Evolutionary conservation across 2,797 vertebrate species (phyloP), one percentile per base, ranked within the genome.

Genomic region (Danio tinwini): DNA sequence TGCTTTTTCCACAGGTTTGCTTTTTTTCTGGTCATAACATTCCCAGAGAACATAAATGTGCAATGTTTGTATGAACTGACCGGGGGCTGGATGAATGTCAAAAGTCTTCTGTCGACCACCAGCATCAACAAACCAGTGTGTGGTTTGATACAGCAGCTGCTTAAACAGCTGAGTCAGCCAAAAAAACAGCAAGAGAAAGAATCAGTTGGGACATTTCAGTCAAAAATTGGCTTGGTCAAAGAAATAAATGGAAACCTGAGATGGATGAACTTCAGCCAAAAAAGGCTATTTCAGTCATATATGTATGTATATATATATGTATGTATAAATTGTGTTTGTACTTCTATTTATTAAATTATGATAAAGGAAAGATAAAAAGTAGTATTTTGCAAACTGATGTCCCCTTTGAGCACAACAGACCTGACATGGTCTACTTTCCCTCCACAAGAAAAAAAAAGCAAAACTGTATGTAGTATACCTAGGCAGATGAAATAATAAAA

Each of bases 111-210:
- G 70, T 58, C 17, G 19, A 37, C 55, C 42, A 59, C 21, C 9
- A 59, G n/a, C 42, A 9, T 59, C 55, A 73, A 59, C 42, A 16
- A 45, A 11, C 17, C 29, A 17, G 16, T 2, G 5, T 37, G 55
- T 47, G 71, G 40, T 73, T 73, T 73, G 71, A 73, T 59, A 59
- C 42, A 58, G 55, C 9, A 47, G 71, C 55, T 59, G 55, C 40
- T 58, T 45, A 59, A 73, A 44, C 1, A 4, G 49, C 37, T 53
- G 68, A 70, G n/a, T 70, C 68, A 55, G 68, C 71, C 14, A 58
- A 45, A 59, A 37, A 47, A 47, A 47, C 17, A 16, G 13, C 7
- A 4, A 37, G 42, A n/a, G 19, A 29, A 6, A 45, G 42, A 45
- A 40, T 1, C 1, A 5, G 45, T 16, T 29, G 8, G 70, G 67